phyloP scores from a whole-genome alignment of 2,797 vertebrate genomes.

The Acrossocheilus wenchowensis region DNA sequence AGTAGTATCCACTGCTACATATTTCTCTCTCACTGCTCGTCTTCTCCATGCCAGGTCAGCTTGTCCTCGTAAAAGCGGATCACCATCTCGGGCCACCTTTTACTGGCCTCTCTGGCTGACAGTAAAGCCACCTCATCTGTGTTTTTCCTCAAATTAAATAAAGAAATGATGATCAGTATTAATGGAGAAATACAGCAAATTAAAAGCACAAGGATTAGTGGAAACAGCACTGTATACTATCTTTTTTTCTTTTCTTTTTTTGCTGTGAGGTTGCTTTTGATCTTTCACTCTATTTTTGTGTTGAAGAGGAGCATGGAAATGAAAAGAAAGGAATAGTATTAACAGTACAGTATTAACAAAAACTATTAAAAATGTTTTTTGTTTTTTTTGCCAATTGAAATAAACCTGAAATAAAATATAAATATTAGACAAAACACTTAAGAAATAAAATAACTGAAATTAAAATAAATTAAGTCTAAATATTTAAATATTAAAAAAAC shows the following conservation, averaged over 20 bases:
- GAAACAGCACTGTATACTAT: neutral
- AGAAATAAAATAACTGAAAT: neutral
- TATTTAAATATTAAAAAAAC: neutral
- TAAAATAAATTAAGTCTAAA: neutral
- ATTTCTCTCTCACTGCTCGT: constrained; percentile 77
- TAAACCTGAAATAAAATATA: neutral
- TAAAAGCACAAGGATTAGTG: constrained; percentile 7
- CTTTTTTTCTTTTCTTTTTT: neutral
- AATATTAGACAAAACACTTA: neutral
- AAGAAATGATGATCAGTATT: constrained; percentile 12
- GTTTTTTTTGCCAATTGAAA: neutral
- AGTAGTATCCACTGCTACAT: constrained; percentile 25
- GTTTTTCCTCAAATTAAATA: constrained; percentile 86
- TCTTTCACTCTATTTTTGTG: neutral
- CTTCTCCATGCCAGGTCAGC: constrained; percentile 94
- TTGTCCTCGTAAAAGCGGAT: constrained; percentile 97
- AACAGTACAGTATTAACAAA: neutral
- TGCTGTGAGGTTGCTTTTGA: neutral
- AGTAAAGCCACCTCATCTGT: constrained; percentile 93
- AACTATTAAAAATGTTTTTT: neutral
- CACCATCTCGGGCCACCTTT: constrained; percentile 95
- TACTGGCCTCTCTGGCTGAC: constrained; percentile 92
- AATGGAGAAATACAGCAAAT: neutral
- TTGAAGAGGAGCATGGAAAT: neutral
- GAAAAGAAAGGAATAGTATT: neutral